phyloP scores from a whole-genome alignment of 2,113 vertebrate genomes.

The Paralichthys olivaceus region DNA sequence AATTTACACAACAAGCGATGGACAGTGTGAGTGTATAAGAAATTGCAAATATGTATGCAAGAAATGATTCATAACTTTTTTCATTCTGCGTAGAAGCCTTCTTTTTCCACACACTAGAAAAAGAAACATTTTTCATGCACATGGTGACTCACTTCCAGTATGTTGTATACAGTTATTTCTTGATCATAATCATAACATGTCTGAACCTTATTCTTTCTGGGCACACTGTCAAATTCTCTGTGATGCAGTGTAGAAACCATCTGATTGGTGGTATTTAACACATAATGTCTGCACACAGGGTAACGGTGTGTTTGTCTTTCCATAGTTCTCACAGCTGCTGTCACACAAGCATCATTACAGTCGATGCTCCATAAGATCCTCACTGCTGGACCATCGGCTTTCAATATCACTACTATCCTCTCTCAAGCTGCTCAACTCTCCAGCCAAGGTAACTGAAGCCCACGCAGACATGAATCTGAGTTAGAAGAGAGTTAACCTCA shows the following conservation, averaged over 20 bases:
- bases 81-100: no score
- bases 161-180: no score
- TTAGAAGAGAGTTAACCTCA: not conserved
- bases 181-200: no score
- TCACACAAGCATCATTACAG: constrained; percentile 98
- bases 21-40: no score
- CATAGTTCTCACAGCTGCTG: constrained; percentile 97
- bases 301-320: not conserved
- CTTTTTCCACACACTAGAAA: no score
- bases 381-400: constrained; percentile 97
- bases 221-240: not conserved
- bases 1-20: no score
- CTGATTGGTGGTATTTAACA: not conserved
- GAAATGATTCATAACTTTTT: no score
- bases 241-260: not conserved
- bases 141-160: no score
- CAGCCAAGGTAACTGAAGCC: constrained; percentile 87
- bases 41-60: no score
- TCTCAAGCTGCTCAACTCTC: constrained; percentile 98
- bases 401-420: constrained; percentile 97
- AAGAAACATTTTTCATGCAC: no score
- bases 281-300: not conserved
- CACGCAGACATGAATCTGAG: not conserved
- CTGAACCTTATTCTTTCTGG: not conserved
- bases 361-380: constrained; percentile 99